phyloP scores from a whole-genome alignment of 1,140 invertebrate species.

The Manduca sexta region DNA sequence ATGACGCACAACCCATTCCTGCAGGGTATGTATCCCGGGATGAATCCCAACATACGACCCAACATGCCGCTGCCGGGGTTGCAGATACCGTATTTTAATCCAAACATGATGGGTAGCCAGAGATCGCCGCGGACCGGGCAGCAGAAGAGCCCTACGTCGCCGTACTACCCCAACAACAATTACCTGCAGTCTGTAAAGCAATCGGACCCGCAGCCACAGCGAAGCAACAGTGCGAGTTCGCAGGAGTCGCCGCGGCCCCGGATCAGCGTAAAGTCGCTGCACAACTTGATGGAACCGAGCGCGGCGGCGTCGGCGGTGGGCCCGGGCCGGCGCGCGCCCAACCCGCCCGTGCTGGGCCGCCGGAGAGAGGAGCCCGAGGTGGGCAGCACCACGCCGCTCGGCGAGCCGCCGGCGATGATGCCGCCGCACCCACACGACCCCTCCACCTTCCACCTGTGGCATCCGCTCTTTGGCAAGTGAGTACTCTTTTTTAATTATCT shows the following conservation, averaged over 20 bases:
- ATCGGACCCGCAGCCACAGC: constrained; percentile 34
- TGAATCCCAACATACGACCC: constrained; percentile 49
- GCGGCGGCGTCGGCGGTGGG: constrained; percentile 33
- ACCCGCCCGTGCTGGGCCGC: constrained; percentile 29
- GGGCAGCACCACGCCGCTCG: constrained; percentile 73
- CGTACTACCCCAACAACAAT: constrained; percentile 65
- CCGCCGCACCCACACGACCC: constrained; percentile 62
- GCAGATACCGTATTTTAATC: constrained; percentile 68
- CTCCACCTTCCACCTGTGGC: constrained; percentile 65
- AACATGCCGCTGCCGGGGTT: constrained; percentile 55
- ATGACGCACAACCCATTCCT: constrained; percentile 51
- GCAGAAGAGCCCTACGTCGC: constrained; percentile 59
- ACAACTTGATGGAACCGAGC: constrained; percentile 73
- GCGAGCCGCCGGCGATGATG: constrained; percentile 48
- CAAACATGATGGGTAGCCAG: constrained; percentile 51
- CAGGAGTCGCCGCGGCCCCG: constrained; percentile 70
- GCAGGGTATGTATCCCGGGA: constrained; percentile 53
- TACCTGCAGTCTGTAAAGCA: constrained; percentile 58
- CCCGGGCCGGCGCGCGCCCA: constrained; percentile 19
- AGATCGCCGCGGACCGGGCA: constrained; percentile 49
- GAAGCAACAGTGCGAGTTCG: constrained; percentile 35
- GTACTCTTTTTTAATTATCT: constrained; percentile 20
- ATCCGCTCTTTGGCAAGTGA: constrained; percentile 72
- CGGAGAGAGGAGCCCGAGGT: constrained; percentile 73
- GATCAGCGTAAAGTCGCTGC: constrained; percentile 76